A percentile compares a stretch with the other conserved stretches of the same genome.
Conservation (phyloP, 2,113 vertebrate species). For the Hippopotamus amphibius region DNA sequence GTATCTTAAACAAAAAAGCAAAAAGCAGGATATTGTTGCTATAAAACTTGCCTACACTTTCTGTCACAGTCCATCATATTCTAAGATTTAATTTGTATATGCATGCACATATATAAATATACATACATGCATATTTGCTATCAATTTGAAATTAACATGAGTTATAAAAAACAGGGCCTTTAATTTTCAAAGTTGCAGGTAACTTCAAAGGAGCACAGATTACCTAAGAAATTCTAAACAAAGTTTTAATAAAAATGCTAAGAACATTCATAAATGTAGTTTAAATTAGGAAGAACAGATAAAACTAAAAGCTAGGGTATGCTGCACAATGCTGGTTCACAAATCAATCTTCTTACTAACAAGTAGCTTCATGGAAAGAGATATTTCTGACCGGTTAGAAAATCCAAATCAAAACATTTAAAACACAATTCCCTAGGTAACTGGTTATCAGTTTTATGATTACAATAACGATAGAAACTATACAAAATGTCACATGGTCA, state of each 20-base stretch:
- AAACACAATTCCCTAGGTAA: neutral
- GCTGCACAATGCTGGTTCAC: neutral
- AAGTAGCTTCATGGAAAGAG: neutral
- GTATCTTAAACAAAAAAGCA: neutral
- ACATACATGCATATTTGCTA: neutral
- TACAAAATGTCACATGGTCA: neutral
- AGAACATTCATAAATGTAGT: neutral
- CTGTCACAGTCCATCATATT: neutral
- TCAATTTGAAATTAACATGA: neutral
- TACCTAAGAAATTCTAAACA: neutral
- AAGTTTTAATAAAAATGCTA: slow-evolving; percentile 2
- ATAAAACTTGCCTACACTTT: neutral
- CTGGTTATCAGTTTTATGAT: neutral
- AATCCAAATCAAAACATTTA: neutral
- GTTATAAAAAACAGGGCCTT: neutral
- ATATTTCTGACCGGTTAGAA: neutral
- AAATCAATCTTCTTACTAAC: slow-evolving; percentile 39
- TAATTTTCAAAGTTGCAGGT: neutral
- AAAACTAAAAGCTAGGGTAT: neutral
- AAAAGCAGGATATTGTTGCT: neutral
- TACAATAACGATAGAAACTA: neutral
- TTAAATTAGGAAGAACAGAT: neutral
- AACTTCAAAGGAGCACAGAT: neutral
- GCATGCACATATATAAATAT: neutral
- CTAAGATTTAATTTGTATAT: neutral